Evolutionary conservation across 2,113 vertebrate genomes (phyloP).

Genomic region (Thunnus maccoyii): DNA sequence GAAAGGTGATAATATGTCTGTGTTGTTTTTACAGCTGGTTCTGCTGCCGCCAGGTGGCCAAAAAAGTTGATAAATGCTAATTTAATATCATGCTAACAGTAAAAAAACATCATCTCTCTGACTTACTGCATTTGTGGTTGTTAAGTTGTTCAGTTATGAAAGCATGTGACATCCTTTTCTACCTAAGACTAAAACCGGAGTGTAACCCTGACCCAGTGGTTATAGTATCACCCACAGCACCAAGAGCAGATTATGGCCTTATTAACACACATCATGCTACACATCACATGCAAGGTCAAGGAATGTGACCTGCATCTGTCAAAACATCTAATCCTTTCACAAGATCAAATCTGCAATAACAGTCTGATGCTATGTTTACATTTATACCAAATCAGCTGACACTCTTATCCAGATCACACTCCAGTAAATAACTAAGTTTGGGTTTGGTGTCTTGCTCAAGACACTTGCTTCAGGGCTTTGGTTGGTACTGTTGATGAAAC

Average conservation of each 20-base stretch:
- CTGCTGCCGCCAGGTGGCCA: not conserved
- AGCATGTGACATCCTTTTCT: not conserved
- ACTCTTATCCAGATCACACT: slow-evolving; percentile 1
- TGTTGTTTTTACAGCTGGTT: too few relatives aligned
- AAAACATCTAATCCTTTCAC: slow-evolving; percentile 44
- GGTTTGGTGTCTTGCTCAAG: too few relatives aligned
- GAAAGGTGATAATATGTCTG: too few relatives aligned
- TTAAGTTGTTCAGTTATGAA: not conserved
- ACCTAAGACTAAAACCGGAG: not conserved
- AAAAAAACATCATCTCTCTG: not conserved
- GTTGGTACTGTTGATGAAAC: too few relatives aligned
- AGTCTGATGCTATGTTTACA: slow-evolving; percentile 28
- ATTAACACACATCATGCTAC: slow-evolving; percentile 8
- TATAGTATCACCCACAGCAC: slow-evolving; percentile 23
- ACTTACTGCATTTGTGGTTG: not conserved
- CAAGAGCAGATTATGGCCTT: slow-evolving; percentile 33
- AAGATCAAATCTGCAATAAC: slow-evolving; percentile 25
- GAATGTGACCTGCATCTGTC: slow-evolving; percentile 45
- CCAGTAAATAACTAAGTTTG: too few relatives aligned
- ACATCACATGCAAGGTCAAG: slow-evolving; percentile 56
- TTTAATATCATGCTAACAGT: not conserved
- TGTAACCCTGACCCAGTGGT: slow-evolving; percentile 4
- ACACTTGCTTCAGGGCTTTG: too few relatives aligned
- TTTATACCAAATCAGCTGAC: slow-evolving; percentile 35
- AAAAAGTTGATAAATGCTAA: rapidly evolving